These are phyloP conservation scores for Tineola bisselliella DNA, from an alignment of 2,888 invertebrate species.

Conservation along the genomic window DNA sequence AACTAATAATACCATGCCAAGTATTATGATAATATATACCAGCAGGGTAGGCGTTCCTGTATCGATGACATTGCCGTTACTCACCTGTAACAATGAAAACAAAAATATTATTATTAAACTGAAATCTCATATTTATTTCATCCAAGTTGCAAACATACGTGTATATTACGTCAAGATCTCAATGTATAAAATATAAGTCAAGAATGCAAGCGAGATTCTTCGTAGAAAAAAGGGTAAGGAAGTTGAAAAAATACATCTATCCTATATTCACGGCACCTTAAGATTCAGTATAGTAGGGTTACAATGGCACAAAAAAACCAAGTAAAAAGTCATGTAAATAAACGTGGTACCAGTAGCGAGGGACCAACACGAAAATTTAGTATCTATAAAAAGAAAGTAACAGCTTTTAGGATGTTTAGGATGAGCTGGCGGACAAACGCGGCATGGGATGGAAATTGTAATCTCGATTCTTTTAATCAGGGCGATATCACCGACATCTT, in stretches of 20 bases:
- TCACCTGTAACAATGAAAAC: constrained; percentile 52
- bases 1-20: constrained; percentile 6
- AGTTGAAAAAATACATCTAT: constrained; percentile 3
- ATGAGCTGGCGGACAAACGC: not conserved
- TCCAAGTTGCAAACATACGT: too few species aligned
- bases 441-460: not conserved
- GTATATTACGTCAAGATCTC: too few species aligned
- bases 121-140: too few species aligned
- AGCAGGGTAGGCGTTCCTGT: constrained; percentile 63
- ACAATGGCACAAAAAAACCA: constrained; percentile 2
- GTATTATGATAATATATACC: constrained; percentile 42
- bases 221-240: not conserved
- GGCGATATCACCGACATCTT: not conserved
- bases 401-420: not conserved
- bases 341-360: not conserved
- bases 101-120: constrained; percentile 18
- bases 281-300: constrained; percentile 6
- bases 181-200: not conserved
- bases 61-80: constrained; percentile 69
- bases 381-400: constrained; percentile 7
- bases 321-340: not conserved
- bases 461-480: not conserved
- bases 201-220: not conserved
- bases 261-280: constrained; percentile 3
- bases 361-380: constrained; percentile 6